phyloP scores from a whole-genome alignment of 2,113 vertebrate genomes.

The Macquaria ambigua region DNA sequence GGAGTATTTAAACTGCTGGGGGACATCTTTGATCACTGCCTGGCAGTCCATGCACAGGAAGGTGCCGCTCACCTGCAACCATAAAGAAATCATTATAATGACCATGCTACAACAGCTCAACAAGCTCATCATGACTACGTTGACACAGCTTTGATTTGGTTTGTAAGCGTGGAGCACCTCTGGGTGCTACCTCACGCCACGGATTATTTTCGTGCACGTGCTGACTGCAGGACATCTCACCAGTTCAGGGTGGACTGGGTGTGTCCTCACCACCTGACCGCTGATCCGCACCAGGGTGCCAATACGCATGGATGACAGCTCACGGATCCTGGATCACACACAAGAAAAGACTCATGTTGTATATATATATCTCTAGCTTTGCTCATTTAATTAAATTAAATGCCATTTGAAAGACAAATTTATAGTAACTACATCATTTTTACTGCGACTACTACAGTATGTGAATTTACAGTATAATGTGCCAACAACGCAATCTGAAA shows the following conservation, averaged over 20 bases:
- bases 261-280: constrained; percentile 97
- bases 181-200: not conserved
- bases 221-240: constrained; percentile 71
- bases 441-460: not conserved
- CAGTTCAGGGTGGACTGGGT: constrained; percentile 96
- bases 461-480: not conserved
- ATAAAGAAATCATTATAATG: not conserved
- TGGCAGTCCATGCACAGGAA: constrained; percentile 98
- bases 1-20: constrained; percentile 98
- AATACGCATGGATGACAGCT: constrained; percentile 93
- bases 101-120: not conserved
- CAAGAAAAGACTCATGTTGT: not conserved
- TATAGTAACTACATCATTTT: not conserved
- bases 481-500: not conserved
- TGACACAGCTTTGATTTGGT: not conserved
- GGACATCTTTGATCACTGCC: constrained; percentile 92
- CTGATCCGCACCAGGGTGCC: constrained; percentile 96
- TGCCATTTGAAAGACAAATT: not conserved
- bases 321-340: constrained; percentile 89
- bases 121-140: no score
- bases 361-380: rapidly evolving
- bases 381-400: not conserved
- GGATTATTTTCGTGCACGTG: not conserved
- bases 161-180: not conserved
- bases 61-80: constrained; percentile 87